Evolutionary conservation across 2,113 vertebrate genomes (phyloP), one percentile per base, ranked within the genome.

Genomic region (Fulmarus glacialis): DNA sequence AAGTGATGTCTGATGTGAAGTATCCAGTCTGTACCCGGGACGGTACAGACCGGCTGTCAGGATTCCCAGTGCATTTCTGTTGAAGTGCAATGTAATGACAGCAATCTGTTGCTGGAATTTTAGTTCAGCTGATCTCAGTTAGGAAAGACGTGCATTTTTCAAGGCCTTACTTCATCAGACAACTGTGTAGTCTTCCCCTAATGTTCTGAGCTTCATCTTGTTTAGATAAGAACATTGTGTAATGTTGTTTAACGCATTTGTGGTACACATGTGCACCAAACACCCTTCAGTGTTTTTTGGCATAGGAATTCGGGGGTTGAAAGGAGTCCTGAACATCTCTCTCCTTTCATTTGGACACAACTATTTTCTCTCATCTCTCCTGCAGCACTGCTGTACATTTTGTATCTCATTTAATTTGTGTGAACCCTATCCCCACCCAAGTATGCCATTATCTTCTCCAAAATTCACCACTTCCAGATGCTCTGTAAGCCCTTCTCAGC

Each of bases 181-280:
- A 79, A 7, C 58, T 63, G 5, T 63, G 29, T 26, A n/a, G n/a
- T 27, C 26, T 63, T 42, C 79, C 23, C 26, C 6, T 56, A 59
- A 52, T 4, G 1, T 13, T 79, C 11, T 72, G 29, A 82, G 21
- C 8, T 55, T 86, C 0, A 0, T 3, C 27, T 82, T 55, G 5
- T 52, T 86, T 40, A 72, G 30, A 56, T 30, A 36, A 87, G n/a
- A 90, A 63, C 0, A 8, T 22, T 50, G 1, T 58, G 79, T 67
- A 53, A 48, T 53, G 12, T n/a, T 38, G 12, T 56, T 64, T 60
- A 73, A 48, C 30, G 6, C 2, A 5, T 67, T 68, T 60, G 34
- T 91, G 18, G 8, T 80, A 48, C 62, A 83, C 24, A 17, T 66
- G 17, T 62, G 40, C 15, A 43, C 24, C 15, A 16, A 56, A 56